Base-by-base conservation (phyloP, 1,140 invertebrate species). In the Drosophila sproati region DNA sequence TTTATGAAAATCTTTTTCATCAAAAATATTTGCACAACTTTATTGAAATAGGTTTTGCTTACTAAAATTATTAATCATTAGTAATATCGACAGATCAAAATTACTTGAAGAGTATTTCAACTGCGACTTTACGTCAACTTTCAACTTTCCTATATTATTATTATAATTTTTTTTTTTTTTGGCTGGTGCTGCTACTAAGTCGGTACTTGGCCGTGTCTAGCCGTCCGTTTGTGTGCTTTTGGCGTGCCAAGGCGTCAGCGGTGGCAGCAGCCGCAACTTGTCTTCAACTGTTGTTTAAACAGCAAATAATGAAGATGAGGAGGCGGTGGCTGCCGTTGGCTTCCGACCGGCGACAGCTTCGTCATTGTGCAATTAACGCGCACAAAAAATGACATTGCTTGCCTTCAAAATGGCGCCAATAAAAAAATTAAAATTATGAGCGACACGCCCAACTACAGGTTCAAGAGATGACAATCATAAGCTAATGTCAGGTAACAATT, bases 361-460 rank as follows among this genome's bases (percentile, higher is more conserved):
- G 83, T 87, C 83, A 87, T 87, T 87, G 83, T 87, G 83, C 83
- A 87, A 87, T 88, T 87, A 87, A 88, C 82, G 72, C 69, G 72
- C 59, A 72, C 73, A 82, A 87, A 87, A 80, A 87, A 83, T 87
- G 63, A 88, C 88, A 87, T 87, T 87, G 88, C 88, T 87, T 87
- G 83, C 66, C 83, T 68, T 72, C 77, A 87, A 87, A 87, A 87
- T 87, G 83, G 83, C 83, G 83, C 77, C 77, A 74, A 88, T 88
- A 69, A 43, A 39, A 69, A 75, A 74, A 48, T 20, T 20, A 31
- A 70, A 43, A 57, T 10, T 45, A 56, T 34, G 43, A 34, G 29
- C 32, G 39, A n/a, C 83, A 87, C 83, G 83, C 83, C 83, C 80
- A 80, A 56, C 37, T 52, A 34, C n/a, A 43, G 37, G 61, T n/a